Conservation (phyloP, 92 coral and sea anemone genomes). For the Palythoa heliodiscus region DNA sequence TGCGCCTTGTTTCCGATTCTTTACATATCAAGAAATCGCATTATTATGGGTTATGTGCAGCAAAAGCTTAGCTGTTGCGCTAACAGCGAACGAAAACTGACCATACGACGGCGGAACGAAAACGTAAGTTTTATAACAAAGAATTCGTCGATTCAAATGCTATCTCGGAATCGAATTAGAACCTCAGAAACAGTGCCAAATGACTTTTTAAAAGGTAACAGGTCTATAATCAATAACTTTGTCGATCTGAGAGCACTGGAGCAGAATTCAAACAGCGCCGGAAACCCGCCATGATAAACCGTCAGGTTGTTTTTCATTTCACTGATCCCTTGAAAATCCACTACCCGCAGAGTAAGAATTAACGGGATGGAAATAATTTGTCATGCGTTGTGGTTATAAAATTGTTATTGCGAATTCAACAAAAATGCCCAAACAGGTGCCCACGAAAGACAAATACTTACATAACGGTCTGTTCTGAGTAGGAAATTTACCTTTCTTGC, state of each 20-base stretch:
- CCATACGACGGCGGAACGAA: not conserved
- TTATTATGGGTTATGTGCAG: slow-evolving; percentile 43
- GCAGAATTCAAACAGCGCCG: not conserved
- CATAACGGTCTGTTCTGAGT: too few relatives aligned
- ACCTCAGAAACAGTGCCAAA: not conserved
- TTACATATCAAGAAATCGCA: slow-evolving; percentile 73
- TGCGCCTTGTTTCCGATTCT: slow-evolving; percentile 68
- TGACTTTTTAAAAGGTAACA: not conserved
- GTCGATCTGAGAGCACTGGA: slow-evolving; percentile 27
- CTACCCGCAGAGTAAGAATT: not conserved
- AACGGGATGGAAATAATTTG: too few relatives aligned
- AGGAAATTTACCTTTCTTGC: too few relatives aligned
- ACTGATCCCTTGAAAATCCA: too few relatives aligned
- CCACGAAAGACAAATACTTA: too few relatives aligned
- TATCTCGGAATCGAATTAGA: slow-evolving; percentile 22
- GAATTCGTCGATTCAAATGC: slow-evolving; percentile 35
- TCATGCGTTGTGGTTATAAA: too few relatives aligned
- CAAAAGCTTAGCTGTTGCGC: slow-evolving; percentile 55
- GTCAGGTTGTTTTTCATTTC: not conserved
- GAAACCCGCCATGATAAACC: not conserved
- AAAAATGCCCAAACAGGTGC: not conserved
- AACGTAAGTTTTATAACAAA: slow-evolving; percentile 4
- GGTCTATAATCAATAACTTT: not conserved
- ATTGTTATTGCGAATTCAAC: not conserved
- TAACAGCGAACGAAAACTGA: not conserved